Evolutionary conservation across 2,113 vertebrate species (phyloP), one percentile per base, ranked within the genome.

Genomic region (Onychorhynchus coronatus): DNA sequence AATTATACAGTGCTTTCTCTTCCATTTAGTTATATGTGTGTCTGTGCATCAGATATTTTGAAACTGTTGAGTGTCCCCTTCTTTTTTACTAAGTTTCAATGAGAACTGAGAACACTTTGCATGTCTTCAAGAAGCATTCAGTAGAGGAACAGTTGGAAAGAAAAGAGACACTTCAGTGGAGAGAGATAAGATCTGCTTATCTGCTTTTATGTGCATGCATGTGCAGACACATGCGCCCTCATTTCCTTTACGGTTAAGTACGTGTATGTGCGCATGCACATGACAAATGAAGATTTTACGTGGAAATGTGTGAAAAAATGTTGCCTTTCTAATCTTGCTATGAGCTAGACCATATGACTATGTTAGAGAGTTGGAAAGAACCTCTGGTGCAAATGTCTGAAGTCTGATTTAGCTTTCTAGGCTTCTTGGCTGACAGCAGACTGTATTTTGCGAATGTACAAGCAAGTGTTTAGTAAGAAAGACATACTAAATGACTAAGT

Each of bases 261-360:
- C 10, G 46, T 66, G 12, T 61, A 30, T 42, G 88, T 90, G 91
- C 58, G 37, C 82, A 90, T 53, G 55, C 75, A 90, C 89, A 85
- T 16, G 78, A 77, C 65, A 86, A 80, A 93, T 80, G 88, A 74
- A 92, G 93, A 67, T 89, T 93, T 91, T 92, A 71, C 2, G 5
- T 90, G 83, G 92, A 96, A 96, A 94, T 11, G 93, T 96, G 91
- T 70, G 93, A 96, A 91, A 89, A 96, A 97, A 77, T 59, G 85
- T 93, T 95, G 63, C 92, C 68, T 94, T 96, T 96, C 95, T 93
- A 76, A 94, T 95, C 88, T 91, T 71, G 85, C 93, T 67, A 46
- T 92, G 85, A 93, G 88, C 77, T 97, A 92, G 84, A 92, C 87
- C 90, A 93, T 96, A 93, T 96, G 94, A 96, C 93, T 95, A 6